Evolutionary conservation across 2,888 invertebrate genomes (phyloP).

Genomic region (Tipula vernalis): DNA sequence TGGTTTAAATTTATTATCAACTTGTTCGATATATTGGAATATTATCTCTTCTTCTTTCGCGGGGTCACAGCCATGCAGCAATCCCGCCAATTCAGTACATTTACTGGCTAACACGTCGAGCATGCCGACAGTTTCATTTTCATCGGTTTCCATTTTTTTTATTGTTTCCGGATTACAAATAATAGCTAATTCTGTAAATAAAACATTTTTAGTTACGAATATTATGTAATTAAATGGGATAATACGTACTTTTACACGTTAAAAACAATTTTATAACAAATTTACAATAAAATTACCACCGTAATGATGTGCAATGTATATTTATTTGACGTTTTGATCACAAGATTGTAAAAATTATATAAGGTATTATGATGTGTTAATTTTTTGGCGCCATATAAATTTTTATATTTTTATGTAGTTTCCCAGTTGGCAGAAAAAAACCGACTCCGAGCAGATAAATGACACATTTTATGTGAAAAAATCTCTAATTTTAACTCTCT

Average conservation of each 20-base stretch:
- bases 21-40: constrained; percentile 43
- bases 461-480: too few species aligned
- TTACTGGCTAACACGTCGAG: constrained; percentile 30
- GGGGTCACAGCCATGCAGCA: constrained; percentile 29
- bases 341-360: neutral
- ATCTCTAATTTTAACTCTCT: neutral
- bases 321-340: neutral
- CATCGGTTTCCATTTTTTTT: constrained; percentile 16
- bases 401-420: too few species aligned
- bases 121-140: constrained; percentile 19
- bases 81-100: constrained; percentile 44
- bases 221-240: neutral
- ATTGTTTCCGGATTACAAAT: neutral
- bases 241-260: neutral
- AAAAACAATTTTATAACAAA: neutral
- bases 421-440: too few species aligned
- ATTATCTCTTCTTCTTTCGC: constrained; percentile 38
- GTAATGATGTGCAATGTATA: neutral
- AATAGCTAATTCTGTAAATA: neutral
- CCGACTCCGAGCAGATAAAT: too few species aligned
- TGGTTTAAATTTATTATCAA: constrained; percentile 15
- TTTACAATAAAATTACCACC: neutral
- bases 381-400: neutral
- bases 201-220: neutral
- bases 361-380: neutral